These are phyloP conservation scores for Otis tarda DNA, from an alignment of 2,113 vertebrate genomes.

Conservation along the genomic window DNA sequence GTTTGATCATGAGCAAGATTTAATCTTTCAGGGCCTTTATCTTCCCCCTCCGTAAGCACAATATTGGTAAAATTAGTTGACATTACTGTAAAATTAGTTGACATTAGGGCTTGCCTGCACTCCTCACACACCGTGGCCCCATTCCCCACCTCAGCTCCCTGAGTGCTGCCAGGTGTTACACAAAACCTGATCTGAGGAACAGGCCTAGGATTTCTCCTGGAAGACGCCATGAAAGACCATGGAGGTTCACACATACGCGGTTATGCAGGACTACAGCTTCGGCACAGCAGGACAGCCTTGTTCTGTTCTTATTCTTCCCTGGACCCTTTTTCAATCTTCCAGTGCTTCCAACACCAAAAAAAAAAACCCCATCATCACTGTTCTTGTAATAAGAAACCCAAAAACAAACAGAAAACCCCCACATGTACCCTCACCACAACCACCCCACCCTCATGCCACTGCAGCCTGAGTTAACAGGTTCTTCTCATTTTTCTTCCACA, in stretches of 20 bases:
- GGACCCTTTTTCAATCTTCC: not conserved
- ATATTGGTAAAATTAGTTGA: too few relatives aligned
- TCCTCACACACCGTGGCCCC: not conserved
- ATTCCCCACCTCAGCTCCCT: not conserved
- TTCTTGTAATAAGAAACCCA: not conserved
- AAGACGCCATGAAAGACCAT: not conserved
- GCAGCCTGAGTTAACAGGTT: not conserved
- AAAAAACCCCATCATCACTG: fast-evolving
- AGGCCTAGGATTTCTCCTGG: not conserved
- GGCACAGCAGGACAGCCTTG: not conserved
- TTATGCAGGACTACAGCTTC: not conserved
- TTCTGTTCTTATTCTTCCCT: not conserved
- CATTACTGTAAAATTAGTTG: not conserved
- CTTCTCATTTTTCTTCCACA: not conserved
- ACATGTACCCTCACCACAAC: not conserved
- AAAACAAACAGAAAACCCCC: not conserved
- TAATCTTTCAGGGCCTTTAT: not conserved
- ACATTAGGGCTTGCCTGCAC: not conserved
- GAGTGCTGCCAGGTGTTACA: not conserved
- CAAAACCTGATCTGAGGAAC: not conserved
- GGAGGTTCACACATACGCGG: not conserved
- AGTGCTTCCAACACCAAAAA: not conserved
- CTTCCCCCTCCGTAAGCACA: not conserved
- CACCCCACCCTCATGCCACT: not conserved
- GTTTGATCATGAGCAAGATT: not conserved